Base-by-base conservation (phyloP, 2,797 vertebrate genomes). In the Oryzias sinensis region DNA sequence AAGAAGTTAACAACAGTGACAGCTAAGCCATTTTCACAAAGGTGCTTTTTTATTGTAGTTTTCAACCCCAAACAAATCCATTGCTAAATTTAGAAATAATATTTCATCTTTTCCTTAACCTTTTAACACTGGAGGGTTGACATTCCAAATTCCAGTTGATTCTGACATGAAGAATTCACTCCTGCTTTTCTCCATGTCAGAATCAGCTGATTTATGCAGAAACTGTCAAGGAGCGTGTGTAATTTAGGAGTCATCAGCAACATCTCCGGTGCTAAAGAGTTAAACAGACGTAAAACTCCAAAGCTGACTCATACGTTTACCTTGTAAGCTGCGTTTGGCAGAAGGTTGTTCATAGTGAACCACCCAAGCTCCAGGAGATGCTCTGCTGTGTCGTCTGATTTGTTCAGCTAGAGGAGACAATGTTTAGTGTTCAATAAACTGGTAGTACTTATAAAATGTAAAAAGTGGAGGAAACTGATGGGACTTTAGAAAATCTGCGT, bases 311-410 rank as follows among this genome's bases (percentile, higher is more conserved):
- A 15, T 25, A 27, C 18, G 29, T 24, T 58, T 87, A 93, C 96
- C 96, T 98, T 99, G 81, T 99, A 99, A 14, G 94, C 81, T 13
- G 97, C 95, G 0, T 98, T 99, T 57, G 97, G 97, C 43, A 99
- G 92, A 40, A 99, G 92, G 82, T 98, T 98, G 88, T 99, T 98
- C 97, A 99, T 99, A 1, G 93, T 98, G 79, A 99, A 98, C 96
- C 96, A 98, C 45, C 97, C 97, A 53, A 99, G 87, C 46, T 99
- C 97, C 84, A 99, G 79, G 55, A 99, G 94, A 87, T 99, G 97
- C 81, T 99, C 97, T 0, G 97, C 97, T 0, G 97, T 99, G 77
- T 99, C 97, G 15, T 99, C 97, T 29, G 97, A 98, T 70, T 98
- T 99, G 87, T 99, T 99, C 58, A 99, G 89, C 97, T 99, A 0